Evolutionary conservation across 2,888 invertebrate genomes (phyloP), one percentile per base, ranked within the genome.

Genomic region (Orthosia cruda): DNA sequence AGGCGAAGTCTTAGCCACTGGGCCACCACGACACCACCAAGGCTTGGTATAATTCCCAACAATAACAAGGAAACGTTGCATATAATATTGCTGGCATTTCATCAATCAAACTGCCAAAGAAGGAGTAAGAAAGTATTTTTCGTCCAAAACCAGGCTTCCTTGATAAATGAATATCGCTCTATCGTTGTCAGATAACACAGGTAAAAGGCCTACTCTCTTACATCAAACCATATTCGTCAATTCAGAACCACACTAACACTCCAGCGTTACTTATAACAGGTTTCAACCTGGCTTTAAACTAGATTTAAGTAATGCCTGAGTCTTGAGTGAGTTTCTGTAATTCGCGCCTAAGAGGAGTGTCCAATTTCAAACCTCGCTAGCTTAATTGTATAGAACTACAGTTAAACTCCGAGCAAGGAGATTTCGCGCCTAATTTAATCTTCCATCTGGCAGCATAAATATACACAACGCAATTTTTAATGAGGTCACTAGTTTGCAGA

Each of bases 401-500:
- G 23, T 71, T 59, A 50, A 7, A 18, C 20, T 65, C 11, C 12
- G 12, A 18, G 18, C 18, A 52, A 61, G 11, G 15, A 57, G 0
- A 32, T 4, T 47, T 52, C 3, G 0, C 23, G n/a, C 54, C 20
- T 57, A 63, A 66, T 70, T 75, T 23, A 52, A 58, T 66, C 4
- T 61, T 20, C 40, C 57, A 65, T 26, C 63, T 64, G 26, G 32
- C n/a, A 63, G 32, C 49, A 23, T 58, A 61, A 59, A 32, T n/a
- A 70, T 20, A 65, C 15, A 69, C 18, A 58, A 58, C 49, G 12
- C 84, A n/a, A 68, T 81, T 77, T 67, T 74, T 80, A 80, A 74
- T 81, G 74, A 74, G 67, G 67, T 62, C 63, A 54, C 71, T 67
- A 61, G 64, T 49, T 74, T 67, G 59, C 18, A 68, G 68, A 81